Percentiles rank a stretch among this genome's conserved stretches.
phyloP scores from a whole-genome alignment of 2,888 invertebrate genomes.

The Eilema sororculum region DNA sequence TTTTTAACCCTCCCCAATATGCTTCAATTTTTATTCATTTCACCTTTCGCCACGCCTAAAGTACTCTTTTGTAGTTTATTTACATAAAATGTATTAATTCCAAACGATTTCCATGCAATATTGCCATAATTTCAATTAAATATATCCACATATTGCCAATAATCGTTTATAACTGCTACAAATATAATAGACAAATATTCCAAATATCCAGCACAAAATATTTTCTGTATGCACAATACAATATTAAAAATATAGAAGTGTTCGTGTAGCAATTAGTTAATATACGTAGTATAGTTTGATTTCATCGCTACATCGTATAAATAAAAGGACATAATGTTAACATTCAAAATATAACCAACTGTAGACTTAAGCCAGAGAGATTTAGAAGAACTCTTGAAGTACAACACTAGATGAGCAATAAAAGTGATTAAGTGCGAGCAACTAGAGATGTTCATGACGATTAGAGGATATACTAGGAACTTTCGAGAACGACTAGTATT shows the following conservation, averaged over 20 bases:
- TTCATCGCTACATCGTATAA: slow-evolving; percentile 26
- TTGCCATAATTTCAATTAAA: not conserved
- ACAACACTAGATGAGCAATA: slow-evolving; percentile 41
- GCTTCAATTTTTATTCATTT: no score
- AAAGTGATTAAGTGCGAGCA: slow-evolving; percentile 18
- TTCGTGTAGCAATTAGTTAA: slow-evolving; percentile 42
- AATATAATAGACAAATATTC: slow-evolving; percentile 36
- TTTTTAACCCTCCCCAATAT: no score
- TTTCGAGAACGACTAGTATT: slow-evolving; percentile 31
- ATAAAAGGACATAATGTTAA: slow-evolving; percentile 23
- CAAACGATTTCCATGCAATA: not conserved
- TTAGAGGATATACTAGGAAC: slow-evolving; percentile 30
- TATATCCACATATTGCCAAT: not conserved
- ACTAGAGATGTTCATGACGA: slow-evolving; percentile 30
- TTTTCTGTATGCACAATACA: slow-evolving; percentile 41
- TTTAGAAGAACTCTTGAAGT: slow-evolving; percentile 24
- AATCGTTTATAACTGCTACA: slow-evolving; percentile 18
- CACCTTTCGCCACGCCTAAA: not conserved
- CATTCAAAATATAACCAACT: slow-evolving; percentile 4
- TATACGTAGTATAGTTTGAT: slow-evolving; percentile 34
- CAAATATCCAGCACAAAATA: slow-evolving; percentile 41
- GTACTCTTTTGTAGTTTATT: not conserved
- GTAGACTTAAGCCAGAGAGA: slow-evolving; percentile 14
- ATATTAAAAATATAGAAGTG: slow-evolving; percentile 24
- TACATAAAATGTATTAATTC: not conserved